These are phyloP conservation scores for Xyrauchen texanus DNA, from an alignment of 2,113 vertebrate species.

Conservation along the genomic window DNA sequence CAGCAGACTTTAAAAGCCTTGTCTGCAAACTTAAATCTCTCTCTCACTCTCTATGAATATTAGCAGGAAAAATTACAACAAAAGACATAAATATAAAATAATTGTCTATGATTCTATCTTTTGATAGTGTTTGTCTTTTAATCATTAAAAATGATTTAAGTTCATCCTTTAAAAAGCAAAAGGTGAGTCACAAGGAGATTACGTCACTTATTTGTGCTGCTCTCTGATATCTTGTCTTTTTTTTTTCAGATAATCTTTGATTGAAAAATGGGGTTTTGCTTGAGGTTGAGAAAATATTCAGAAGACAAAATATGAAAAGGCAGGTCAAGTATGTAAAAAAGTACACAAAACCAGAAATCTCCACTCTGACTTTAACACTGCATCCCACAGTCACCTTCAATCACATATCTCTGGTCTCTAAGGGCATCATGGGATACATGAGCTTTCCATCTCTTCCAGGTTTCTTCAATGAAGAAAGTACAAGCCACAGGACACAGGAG, in stretches of 20 bases:
- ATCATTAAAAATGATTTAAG: conserved; percentile 37
- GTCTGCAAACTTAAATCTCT: conserved; percentile 18
- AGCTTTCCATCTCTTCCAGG: conserved; percentile 35
- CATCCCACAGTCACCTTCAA: conserved; percentile 7
- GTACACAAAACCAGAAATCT: conserved; percentile 41
- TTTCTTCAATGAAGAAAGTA: conserved; percentile 70
- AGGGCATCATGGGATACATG: conserved; percentile 25
- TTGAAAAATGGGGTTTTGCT: conserved; percentile 16
- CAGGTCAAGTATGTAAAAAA: conserved; percentile 39
- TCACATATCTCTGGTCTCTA: conserved; percentile 4
- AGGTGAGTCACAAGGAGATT: conserved; percentile 10
- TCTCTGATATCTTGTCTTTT: background rate
- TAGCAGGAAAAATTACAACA: conserved; percentile 39
- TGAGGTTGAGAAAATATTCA: conserved; percentile 16
- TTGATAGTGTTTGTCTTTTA: conserved; percentile 33
- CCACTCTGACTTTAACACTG: conserved; percentile 17
- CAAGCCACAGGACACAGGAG: conserved; percentile 50
- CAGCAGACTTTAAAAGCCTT: conserved; percentile 7
- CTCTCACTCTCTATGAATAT: conserved; percentile 37
- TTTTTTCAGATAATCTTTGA: conserved; percentile 18
- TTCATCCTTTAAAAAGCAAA: conserved; percentile 35
- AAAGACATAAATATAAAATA: conserved; percentile 46
- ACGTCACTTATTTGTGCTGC: no score
- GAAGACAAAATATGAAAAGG: conserved; percentile 29
- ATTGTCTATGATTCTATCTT: conserved; percentile 21